phyloP scores from a whole-genome alignment of 2,797 vertebrate genomes.

The Galago senegalensis region DNA sequence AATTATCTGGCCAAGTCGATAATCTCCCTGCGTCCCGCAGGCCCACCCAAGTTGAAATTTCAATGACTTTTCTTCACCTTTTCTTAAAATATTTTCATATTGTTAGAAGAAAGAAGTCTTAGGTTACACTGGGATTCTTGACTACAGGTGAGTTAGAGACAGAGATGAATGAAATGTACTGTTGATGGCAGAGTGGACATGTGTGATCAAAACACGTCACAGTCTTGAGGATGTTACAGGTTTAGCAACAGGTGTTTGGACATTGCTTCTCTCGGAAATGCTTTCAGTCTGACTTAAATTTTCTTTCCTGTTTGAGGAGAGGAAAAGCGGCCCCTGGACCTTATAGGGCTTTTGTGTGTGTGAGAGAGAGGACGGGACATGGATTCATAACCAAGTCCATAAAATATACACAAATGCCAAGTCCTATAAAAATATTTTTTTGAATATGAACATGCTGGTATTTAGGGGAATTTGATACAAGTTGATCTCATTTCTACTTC shows the following conservation, averaged over 20 bases:
- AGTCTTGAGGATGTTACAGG: background rate
- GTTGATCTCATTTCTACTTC: background rate
- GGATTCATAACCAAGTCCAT: background rate
- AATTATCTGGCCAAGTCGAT: no score
- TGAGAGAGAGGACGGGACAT: background rate
- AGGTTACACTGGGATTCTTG: background rate
- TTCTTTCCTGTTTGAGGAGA: background rate
- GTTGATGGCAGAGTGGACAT: background rate
- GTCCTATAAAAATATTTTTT: background rate
- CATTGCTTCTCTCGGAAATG: background rate
- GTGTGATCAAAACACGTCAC: background rate
- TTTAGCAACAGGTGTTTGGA: background rate
- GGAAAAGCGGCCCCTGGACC: background rate
- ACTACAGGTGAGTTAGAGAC: background rate
- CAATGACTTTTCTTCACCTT: background rate
- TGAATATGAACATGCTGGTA: background rate
- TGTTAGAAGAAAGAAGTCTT: background rate
- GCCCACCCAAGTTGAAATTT: background rate
- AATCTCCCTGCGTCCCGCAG: background rate
- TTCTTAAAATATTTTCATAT: background rate
- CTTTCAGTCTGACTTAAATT: background rate
- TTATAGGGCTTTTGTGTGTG: background rate
- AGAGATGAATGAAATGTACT: rapidly evolving
- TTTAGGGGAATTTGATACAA: background rate
- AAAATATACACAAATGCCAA: background rate